Evolutionary conservation across 2,113 vertebrate genomes (phyloP).

Genomic region (Poeciliopsis occidentalis): DNA sequence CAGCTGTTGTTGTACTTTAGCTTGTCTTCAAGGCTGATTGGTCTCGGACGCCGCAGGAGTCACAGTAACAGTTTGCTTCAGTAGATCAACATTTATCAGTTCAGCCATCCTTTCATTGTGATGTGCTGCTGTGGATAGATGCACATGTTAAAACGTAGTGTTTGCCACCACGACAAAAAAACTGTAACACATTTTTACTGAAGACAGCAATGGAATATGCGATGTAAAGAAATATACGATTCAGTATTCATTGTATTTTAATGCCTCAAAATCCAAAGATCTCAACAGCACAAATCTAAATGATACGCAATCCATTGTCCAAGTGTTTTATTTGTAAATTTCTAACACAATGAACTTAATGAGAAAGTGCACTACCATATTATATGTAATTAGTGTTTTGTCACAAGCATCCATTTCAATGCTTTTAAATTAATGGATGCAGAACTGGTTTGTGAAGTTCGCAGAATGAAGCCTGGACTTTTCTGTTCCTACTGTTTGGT

Average conservation of each 20-base stretch:
- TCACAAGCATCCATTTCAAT: neutral
- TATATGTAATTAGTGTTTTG: neutral
- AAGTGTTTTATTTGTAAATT: too few relatives aligned
- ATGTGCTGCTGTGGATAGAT: slow-evolving; percentile 67
- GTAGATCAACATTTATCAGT: slow-evolving; percentile 34
- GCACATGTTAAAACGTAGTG: neutral
- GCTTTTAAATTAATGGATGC: neutral
- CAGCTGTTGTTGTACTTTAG: neutral
- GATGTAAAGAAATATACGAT: neutral
- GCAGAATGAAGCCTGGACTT: neutral
- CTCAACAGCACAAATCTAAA: neutral
- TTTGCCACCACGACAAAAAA: neutral
- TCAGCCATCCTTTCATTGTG: slow-evolving; percentile 75
- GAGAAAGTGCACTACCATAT: too few relatives aligned
- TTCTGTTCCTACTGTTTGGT: neutral
- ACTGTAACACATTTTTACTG: neutral
- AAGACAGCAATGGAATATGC: neutral
- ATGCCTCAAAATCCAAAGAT: neutral
- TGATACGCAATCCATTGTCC: neutral
- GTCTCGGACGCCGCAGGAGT: slow-evolving; percentile 33
- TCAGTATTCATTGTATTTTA: neutral
- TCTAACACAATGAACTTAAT: too few relatives aligned
- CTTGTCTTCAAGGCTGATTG: slow-evolving; percentile 22
- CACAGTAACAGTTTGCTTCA: slow-evolving; percentile 44
- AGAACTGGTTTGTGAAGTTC: neutral